Percentiles rank a stretch among this genome's conserved stretches.
These are phyloP conservation scores for Cataglyphis albicans DNA, from an alignment of 2,888 invertebrate species.

Conservation along the genomic window DNA sequence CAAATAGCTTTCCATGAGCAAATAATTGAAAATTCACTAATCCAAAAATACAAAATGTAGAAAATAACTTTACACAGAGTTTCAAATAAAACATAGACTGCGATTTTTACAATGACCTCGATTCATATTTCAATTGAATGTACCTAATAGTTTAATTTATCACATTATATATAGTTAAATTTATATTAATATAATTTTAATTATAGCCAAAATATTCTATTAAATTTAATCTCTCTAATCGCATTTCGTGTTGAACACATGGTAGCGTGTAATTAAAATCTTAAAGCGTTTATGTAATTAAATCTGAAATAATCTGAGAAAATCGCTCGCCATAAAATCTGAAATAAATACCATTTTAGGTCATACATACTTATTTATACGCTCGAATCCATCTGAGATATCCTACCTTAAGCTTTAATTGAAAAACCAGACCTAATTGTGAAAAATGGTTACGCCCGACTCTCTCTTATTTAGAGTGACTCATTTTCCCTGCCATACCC, in stretches of 20 bases:
- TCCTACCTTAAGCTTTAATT: slow-evolving; percentile 70
- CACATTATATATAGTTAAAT: too few species aligned
- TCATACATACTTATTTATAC: slow-evolving; percentile 76
- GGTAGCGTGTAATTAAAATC: background rate
- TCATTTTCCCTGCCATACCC: slow-evolving; percentile 54
- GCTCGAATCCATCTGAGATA: slow-evolving; percentile 52
- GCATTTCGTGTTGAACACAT: background rate
- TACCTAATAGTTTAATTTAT: too few species aligned
- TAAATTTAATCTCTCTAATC: background rate
- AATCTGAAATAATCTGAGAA: slow-evolving; percentile 48
- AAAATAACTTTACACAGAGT: too few species aligned
- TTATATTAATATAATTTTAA: background rate
- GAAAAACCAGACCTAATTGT: slow-evolving; percentile 76
- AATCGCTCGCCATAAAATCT: slow-evolving; percentile 16
- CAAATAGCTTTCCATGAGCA: background rate
- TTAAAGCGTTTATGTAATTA: slow-evolving; percentile 61
- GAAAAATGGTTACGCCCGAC: slow-evolving; percentile 71
- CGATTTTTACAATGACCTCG: too few species aligned
- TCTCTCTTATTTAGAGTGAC: slow-evolving; percentile 60
- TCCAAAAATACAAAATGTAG: background rate
- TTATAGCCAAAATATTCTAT: background rate
- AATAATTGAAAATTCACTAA: background rate
- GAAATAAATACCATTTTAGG: slow-evolving; percentile 68
- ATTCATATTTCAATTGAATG: too few species aligned
- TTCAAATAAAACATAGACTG: too few species aligned